phyloP scores from a whole-genome alignment of 2,113 vertebrate species.

The Macaca mulatta region DNA sequence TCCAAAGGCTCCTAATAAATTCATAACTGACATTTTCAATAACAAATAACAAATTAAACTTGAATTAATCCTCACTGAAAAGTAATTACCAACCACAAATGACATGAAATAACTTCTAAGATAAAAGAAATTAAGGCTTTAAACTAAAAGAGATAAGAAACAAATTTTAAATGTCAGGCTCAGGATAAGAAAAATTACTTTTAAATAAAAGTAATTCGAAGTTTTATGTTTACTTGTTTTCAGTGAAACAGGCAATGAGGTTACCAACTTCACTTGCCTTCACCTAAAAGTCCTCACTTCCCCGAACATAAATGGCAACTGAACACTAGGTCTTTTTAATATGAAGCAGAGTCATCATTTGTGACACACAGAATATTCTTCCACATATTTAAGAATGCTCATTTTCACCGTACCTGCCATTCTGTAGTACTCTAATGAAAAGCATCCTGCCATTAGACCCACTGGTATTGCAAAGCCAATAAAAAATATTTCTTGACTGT shows the following conservation, averaged over 20 bases:
- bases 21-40: constrained; percentile 23
- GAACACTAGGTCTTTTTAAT: background rate
- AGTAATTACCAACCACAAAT: background rate
- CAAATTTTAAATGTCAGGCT: background rate
- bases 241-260: background rate
- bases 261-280: background rate
- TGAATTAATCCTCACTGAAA: constrained; percentile 5
- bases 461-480: constrained; percentile 20
- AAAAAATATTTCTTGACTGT: constrained; percentile 6
- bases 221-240: background rate
- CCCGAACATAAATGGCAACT: background rate
- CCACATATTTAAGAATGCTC: background rate
- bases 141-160: background rate
- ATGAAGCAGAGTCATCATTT: background rate
- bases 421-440: constrained; percentile 1
- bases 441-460: background rate
- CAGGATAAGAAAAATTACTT: constrained; percentile 7
- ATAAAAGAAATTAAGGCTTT: constrained; percentile 37
- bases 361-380: background rate
- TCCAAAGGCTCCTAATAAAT: constrained; percentile 29
- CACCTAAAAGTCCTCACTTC: background rate
- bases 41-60: constrained; percentile 50
- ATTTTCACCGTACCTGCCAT: background rate
- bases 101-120: constrained; percentile 32
- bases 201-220: constrained; percentile 31